phyloP scores from a whole-genome alignment of 2,113 vertebrate genomes.

The Rhipidura dahli region DNA sequence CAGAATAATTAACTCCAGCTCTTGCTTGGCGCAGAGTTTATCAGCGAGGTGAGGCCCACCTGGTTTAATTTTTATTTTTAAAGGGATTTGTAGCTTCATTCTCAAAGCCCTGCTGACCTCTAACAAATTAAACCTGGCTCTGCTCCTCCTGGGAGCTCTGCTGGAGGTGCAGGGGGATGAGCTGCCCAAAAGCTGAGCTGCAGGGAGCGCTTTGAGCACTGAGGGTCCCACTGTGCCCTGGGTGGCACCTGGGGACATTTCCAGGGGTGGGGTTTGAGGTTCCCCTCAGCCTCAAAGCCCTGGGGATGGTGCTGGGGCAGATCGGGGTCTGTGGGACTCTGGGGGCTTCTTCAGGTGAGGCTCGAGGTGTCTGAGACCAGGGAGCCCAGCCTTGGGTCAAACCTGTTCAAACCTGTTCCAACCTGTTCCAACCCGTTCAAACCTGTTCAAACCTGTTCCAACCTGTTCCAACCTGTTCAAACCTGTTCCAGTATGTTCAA shows the following conservation, averaged over 20 bases:
- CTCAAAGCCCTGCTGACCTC: not conserved
- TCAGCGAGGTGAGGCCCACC: not conserved
- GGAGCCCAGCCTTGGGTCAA: not conserved
- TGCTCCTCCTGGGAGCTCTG: not conserved
- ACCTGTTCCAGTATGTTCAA: not conserved
- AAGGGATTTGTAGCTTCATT: not conserved
- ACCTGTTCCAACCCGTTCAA: not conserved
- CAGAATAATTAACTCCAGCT: not conserved
- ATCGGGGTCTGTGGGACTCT: not conserved
- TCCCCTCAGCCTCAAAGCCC: not conserved
- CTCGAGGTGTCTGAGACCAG: not conserved
- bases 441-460: not conserved
- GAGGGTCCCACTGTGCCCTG: not conserved
- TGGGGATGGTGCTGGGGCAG: not conserved
- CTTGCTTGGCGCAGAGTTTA: not conserved
- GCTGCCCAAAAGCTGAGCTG: not conserved
- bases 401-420: not conserved
- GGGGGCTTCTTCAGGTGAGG: not conserved
- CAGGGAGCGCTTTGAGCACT: not conserved
- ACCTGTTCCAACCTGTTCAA: too few species aligned
- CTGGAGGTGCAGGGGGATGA: not conserved
- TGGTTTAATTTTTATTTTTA: not conserved
- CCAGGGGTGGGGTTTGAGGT: not conserved
- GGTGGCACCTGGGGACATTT: not conserved
- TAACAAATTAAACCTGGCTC: not conserved